phyloP scores from a whole-genome alignment of 1,140 invertebrate genomes.

The Philopotamus ludificatus region DNA sequence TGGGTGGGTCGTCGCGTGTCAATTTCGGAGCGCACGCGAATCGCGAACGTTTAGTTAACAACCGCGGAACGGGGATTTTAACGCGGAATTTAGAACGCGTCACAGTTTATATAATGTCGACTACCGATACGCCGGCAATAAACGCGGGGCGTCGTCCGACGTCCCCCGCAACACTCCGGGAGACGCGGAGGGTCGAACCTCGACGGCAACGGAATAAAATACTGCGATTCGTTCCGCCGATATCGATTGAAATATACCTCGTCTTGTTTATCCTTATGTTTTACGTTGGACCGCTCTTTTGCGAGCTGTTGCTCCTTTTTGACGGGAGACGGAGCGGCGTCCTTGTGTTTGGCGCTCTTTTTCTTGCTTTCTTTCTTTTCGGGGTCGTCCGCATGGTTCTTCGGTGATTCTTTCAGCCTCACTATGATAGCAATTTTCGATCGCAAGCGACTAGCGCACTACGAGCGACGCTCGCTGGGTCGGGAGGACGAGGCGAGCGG shows the following conservation, averaged over 20 bases:
- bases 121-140: too few relatives aligned
- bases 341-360: constrained; percentile 54
- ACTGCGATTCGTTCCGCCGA: background rate
- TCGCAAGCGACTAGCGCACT: constrained; percentile 28
- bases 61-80: too few relatives aligned
- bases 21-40: too few relatives aligned
- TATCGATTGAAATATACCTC: constrained; percentile 27
- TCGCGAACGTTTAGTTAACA: too few relatives aligned
- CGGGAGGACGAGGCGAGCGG: background rate
- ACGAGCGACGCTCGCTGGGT: background rate
- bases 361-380: constrained; percentile 58
- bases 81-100: too few relatives aligned
- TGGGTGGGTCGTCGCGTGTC: too few relatives aligned
- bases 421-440: constrained; percentile 52
- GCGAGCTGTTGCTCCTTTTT: constrained; percentile 32
- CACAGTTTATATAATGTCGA: too few relatives aligned
- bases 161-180: background rate
- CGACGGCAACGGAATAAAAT: background rate
- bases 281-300: constrained; percentile 27
- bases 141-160: background rate
- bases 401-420: constrained; percentile 58
- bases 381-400: constrained; percentile 55
- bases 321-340: constrained; percentile 46
- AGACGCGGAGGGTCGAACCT: background rate
- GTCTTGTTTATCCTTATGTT: constrained; percentile 33